Conservation (phyloP, 2,113 vertebrate genomes). For the Cricetomys ansorgei region DNA sequence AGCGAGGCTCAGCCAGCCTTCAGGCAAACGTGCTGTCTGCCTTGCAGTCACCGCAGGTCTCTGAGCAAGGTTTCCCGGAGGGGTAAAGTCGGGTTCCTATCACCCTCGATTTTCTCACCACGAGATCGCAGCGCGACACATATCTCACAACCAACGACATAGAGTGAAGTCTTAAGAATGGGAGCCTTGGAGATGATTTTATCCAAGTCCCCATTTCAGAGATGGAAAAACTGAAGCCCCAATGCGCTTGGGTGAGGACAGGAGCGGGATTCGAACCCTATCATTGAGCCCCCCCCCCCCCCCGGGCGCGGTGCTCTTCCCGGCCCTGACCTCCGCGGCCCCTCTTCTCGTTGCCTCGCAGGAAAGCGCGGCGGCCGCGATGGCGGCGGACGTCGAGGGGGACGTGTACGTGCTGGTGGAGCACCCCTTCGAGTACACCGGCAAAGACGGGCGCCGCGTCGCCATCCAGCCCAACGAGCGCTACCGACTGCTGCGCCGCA, state of each 20-base stretch:
- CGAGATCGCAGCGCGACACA: background rate
- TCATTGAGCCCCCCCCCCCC: background rate
- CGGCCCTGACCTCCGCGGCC: background rate
- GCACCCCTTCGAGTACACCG: conserved; percentile 91
- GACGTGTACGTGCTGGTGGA: conserved; percentile 92
- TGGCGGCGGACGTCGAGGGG: conserved; percentile 76
- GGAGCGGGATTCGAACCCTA: background rate
- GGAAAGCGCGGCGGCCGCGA: conserved; percentile 49
- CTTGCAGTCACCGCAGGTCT: background rate
- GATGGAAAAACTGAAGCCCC: background rate
- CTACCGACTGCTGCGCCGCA: conserved; percentile 91
- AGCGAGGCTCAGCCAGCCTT: background rate
- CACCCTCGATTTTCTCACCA: background rate
- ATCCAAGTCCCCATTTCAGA: background rate
- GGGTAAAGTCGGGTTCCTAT: background rate
- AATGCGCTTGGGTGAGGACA: background rate
- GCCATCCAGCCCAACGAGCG: conserved; percentile 93
- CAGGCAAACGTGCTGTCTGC: background rate
- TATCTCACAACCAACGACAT: background rate
- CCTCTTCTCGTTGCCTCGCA: background rate
- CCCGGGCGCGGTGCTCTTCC: rapidly evolving
- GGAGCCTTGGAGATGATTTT: background rate
- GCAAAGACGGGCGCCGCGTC: conserved; percentile 89
- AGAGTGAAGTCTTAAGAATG: background rate
- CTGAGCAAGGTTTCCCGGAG: background rate